Conservation (phyloP, 2,888 invertebrate genomes). For the Crioceris asparagi region DNA sequence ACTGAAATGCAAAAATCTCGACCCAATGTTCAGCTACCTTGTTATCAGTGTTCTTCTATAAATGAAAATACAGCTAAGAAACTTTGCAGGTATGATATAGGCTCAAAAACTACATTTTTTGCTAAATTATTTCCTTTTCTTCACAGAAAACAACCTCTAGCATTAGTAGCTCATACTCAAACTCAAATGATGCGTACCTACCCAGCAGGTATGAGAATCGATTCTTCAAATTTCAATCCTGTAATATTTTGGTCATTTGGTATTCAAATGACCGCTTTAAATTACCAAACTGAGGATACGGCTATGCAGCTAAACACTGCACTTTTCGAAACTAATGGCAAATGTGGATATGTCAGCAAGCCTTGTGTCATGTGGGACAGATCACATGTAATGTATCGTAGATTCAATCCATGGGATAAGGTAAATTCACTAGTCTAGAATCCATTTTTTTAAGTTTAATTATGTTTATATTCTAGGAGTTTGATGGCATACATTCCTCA, state of each 20-base stretch:
- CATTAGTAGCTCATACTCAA: conserved; percentile 75
- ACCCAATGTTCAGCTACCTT: conserved; percentile 49
- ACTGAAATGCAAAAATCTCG: conserved; percentile 27
- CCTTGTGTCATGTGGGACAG: conserved; percentile 86
- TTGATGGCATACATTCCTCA: conserved; percentile 77
- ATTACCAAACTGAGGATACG: conserved; percentile 87
- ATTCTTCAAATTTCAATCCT: conserved; percentile 94
- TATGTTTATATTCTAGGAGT: conserved; percentile 42
- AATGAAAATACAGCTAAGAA: conserved; percentile 90
- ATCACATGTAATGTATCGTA: conserved; percentile 59
- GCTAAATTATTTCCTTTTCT: conserved; percentile 3
- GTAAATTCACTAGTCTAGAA: conserved; percentile 5
- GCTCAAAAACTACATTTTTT: background rate
- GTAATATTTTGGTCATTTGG: conserved; percentile 93
- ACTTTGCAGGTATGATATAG: conserved; percentile 55
- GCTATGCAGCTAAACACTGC: conserved; percentile 84
- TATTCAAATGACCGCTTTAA: conserved; percentile 36
- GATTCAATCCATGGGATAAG: conserved; percentile 89
- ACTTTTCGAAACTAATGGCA: conserved; percentile 86
- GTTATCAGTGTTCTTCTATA: conserved; percentile 83
- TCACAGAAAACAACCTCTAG: conserved; percentile 64
- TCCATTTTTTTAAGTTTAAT: background rate
- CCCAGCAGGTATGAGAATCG: conserved; percentile 90
- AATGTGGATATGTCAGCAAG: conserved; percentile 80
- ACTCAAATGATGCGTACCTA: conserved; percentile 85